Base-by-base conservation (phyloP, 2,797 vertebrate species). In the Spinibarbus caldwelli region DNA sequence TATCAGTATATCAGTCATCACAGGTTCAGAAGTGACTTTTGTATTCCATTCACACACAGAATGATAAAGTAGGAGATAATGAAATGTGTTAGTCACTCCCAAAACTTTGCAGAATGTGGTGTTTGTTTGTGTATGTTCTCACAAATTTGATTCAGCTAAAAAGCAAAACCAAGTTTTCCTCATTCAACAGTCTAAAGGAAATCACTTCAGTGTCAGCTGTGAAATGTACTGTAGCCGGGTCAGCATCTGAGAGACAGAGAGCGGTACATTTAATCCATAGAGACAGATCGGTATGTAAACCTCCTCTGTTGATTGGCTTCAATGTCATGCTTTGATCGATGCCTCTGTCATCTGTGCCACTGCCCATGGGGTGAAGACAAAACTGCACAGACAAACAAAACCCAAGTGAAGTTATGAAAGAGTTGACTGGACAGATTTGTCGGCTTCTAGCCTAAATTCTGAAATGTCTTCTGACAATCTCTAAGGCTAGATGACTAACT, bases 351-450 rank as follows among this genome's bases (percentile, higher is more conserved):
- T 80, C 80, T 64, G 31, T 88, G 89, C 82, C 86, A 82, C 84
- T 70, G 78, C 89, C 84, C 87, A 83, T 26, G 71, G 82, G 86
- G 75, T 78, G 73, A 76, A 80, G 59, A 90, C 72, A 80, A 88
- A 90, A 90, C 83, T 89, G 88, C 88, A 89, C 64, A 82, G 83
- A 83, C 87, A 73, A 38, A 82, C 86, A 90, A 88, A 90, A 88
- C 84, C 54, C 45, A 64, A 88, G 87, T 87, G 72, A 89, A 89
- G 72, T 89, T 79, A 64, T 76, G 67, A 88, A 88, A 90, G 52
- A 83, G 84, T 87, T 45, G 81, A 88, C 88, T 86, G 82, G 81
- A 86, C 86, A 88, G 64, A 85, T 88, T 87, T 80, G 77, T 66
- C 43, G n/a, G 41, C 71, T 57, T 64, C 14, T 17, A 7, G 47